Evolutionary conservation across 2,113 vertebrate species (phyloP).

Genomic region (Trichomycterus rosablanca): DNA sequence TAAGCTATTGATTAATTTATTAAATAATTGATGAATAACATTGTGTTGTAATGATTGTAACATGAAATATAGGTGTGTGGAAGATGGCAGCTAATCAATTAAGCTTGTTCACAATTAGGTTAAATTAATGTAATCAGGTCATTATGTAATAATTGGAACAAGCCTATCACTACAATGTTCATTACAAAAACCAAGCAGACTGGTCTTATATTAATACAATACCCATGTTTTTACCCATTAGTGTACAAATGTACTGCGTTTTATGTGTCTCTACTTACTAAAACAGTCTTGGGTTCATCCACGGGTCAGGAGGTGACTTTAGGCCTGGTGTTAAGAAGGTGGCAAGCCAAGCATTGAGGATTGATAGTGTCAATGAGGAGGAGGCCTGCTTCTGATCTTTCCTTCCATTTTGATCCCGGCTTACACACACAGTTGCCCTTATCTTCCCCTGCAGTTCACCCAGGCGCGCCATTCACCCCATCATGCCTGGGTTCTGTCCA

Average conservation of each 20-base stretch:
- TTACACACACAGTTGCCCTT: constrained; percentile 62
- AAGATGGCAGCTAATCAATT: too few species aligned
- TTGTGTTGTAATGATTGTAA: too few species aligned
- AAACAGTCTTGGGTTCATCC: constrained; percentile 40
- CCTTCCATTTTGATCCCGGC: constrained; percentile 53
- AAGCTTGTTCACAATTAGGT: too few species aligned
- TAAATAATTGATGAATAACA: too few species aligned
- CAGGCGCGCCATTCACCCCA: constrained; percentile 52
- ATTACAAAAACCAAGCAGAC: too few species aligned
- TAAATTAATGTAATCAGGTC: too few species aligned
- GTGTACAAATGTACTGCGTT: neutral
- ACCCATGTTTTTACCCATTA: too few species aligned
- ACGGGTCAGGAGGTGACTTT: constrained; percentile 52
- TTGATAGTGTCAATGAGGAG: constrained; percentile 52
- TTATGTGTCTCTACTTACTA: neutral
- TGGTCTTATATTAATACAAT: too few species aligned
- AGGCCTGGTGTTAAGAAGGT: constrained; percentile 52
- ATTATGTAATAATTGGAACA: too few species aligned
- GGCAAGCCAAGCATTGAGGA: constrained; percentile 54
- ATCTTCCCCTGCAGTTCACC: constrained; percentile 65
- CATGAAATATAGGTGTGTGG: too few species aligned
- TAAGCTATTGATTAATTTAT: too few species aligned
- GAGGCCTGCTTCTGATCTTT: constrained; percentile 60
- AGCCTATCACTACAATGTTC: neutral
- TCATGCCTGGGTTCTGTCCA: constrained; percentile 62